Base-by-base conservation (phyloP, 2,888 invertebrate genomes). In the Andrena fulva region DNA sequence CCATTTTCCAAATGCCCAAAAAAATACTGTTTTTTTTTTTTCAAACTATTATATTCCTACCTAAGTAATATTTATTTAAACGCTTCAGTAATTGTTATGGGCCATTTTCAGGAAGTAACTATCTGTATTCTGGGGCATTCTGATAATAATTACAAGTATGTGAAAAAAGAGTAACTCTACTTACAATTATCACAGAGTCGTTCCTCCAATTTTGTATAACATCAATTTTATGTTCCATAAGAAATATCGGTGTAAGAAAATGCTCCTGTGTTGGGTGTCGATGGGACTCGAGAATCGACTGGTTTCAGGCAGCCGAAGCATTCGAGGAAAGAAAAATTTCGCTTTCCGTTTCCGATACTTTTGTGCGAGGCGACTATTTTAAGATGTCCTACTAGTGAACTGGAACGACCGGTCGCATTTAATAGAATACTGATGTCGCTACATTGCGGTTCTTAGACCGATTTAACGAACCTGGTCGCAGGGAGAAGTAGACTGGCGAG, bases 401-500 rank as follows among this genome's bases (percentile, higher is more conserved):
- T 85, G 80, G 84, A 84, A 85, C 84, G 76, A 84, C 76, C 71
- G 54, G 62, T 76, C 70, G 76, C 69, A 63, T 52, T 68, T 80
- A 67, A 84, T 70, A 68, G 84, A 84, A 85, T 84, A 84, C 80
- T 16, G 73, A 85, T 74, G 66, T 63, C 70, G 56, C 29, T 31
- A 59, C 73, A 54, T 73, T 80, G 80, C 63, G 70, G 56, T 70
- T 76, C 72, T 68, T 56, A 29, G 42, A 69, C 63, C 64, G 59
- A 71, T 67, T 74, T 80, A 80, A 77, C 73, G 60, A 67, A 33
- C 42, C 56, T 59, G 24, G 24, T 4, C 56, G 12, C 56, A 12
- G 27, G 29, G 4, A 16, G 20, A 35, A 50, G 24, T 48, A 27
- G 12, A 20, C 6, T 8, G 24, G 7, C 2, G 29, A 52, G 52